Base-by-base conservation (phyloP, 2,797 vertebrate genomes). In the Pseudopleuronectes americanus region DNA sequence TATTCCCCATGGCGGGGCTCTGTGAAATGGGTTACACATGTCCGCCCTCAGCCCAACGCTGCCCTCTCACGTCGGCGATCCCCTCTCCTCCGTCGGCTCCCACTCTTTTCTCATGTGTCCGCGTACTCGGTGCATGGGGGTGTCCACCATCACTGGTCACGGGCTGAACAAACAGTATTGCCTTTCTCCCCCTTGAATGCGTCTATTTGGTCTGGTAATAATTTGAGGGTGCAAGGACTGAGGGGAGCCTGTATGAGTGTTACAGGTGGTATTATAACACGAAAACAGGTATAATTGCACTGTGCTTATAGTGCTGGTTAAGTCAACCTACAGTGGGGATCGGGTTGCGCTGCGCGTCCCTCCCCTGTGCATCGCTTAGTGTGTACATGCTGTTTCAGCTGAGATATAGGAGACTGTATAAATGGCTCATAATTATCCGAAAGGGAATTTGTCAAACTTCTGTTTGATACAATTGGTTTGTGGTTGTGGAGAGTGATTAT, bases 1-100 rank as follows among this genome's bases (percentile, higher is more conserved):
- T 77, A 85, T 90, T 91, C 91, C 89, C 89, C 91, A 93, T 86
- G 87, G 86, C 53, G 52, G 79, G 58, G 62, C 33, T 86, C 85
- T 84, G 67, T 85, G 45, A 93, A 94, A 93, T 93, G 77, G 89
- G 57, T 94, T 88, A 76, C 91, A 93, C 71, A 89, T 93, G 91
- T 87, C 81, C n/a, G 45, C 57, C 59, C 57, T 57, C 75, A 61
- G 68, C 75, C 75, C 64, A 6, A 36, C 31, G 21, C 75, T 80
- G 75, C 82, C 81, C 78, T 79, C 79, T 85, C 80, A 82, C 52
- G 26, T 82, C 67, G 26, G 51, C 21, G 33, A 48, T 57, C 59
- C 67, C 67, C 59, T 81, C 68, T 76, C 17, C 74, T 78, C 80
- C 80, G 82, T 84, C 81, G 77, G 77, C 77, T 90, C 79, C 73